Conservation (phyloP, 1,140 invertebrate genomes). For the Drosophila teissieri region DNA sequence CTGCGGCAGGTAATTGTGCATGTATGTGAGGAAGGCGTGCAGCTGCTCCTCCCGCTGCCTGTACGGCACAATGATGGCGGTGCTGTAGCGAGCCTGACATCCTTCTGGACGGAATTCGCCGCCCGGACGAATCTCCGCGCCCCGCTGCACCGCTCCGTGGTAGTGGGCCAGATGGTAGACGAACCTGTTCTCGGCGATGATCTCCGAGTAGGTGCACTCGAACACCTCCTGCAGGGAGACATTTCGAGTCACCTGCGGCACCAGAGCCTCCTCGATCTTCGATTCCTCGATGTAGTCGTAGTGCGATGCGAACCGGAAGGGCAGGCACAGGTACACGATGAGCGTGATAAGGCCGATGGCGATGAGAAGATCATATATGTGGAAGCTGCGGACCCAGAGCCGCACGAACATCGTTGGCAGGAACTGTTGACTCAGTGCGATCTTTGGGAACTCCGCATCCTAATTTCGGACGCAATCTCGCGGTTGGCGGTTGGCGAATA, state of each 20-base stretch:
- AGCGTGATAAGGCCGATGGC: conserved; percentile 49
- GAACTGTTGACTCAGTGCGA: conserved; percentile 13
- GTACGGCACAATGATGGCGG: conserved; percentile 95
- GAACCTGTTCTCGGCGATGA: conserved; percentile 67
- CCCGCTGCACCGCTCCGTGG: conserved; percentile 53
- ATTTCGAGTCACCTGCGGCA: conserved; percentile 63
- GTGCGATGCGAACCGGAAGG: conserved; percentile 78
- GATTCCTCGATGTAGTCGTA: conserved; percentile 71
- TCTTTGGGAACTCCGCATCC: conserved; percentile 20
- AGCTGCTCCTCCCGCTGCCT: conserved; percentile 93
- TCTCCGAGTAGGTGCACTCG: conserved; percentile 72
- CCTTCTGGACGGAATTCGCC: conserved; percentile 86
- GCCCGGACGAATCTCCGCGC: conserved; percentile 63
- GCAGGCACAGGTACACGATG: conserved; percentile 68
- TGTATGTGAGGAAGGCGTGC: conserved; percentile 92
- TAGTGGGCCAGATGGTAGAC: conserved; percentile 62
- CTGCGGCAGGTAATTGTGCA: conserved; percentile 94
- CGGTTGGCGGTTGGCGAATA: conserved; percentile 6
- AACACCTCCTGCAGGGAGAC: conserved; percentile 57
- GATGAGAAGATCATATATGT: conserved; percentile 60
- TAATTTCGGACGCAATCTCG: conserved; percentile 7
- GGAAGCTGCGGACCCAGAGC: conserved; percentile 57
- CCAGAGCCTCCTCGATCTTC: conserved; percentile 56
- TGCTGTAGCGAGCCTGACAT: conserved; percentile 91
- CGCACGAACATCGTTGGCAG: conserved; percentile 63